Evolutionary conservation across 2,113 vertebrate species (phyloP).

Genomic region (Corythaixoides concolor): DNA sequence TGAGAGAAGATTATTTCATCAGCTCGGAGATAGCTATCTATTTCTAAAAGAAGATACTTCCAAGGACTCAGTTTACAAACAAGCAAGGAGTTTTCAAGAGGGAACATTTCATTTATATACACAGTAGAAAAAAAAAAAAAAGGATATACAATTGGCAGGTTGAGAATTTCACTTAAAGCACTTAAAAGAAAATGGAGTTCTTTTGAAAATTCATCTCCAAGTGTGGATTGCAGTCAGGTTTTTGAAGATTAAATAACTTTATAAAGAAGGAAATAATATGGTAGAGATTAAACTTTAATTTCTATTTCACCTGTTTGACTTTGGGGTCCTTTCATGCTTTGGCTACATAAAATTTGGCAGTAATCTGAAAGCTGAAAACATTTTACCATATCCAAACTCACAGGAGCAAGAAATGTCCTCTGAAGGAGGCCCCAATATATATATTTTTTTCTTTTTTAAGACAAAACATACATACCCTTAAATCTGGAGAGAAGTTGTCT

Average conservation of each 20-base stretch:
- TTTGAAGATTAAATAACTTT: slow-evolving; percentile 26
- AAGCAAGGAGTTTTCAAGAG: neutral
- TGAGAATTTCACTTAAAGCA: neutral
- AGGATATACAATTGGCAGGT: neutral
- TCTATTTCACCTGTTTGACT: neutral
- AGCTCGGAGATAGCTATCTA: neutral
- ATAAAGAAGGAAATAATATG: neutral
- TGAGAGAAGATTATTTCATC: slow-evolving; percentile 11
- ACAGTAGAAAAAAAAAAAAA: neutral
- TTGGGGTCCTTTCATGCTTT: neutral
- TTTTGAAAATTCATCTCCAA: slow-evolving; percentile 20
- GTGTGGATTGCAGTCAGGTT: neutral
- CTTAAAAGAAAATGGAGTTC: neutral
- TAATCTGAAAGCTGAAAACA: neutral
- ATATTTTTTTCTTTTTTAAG: neutral
- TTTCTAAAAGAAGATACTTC: slow-evolving; percentile 5
- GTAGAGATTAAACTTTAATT: neutral
- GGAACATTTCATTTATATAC: neutral
- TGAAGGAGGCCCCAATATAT: neutral
- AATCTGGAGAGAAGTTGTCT: slow-evolving; percentile 87
- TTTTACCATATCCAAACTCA: neutral
- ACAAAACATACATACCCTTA: slow-evolving; percentile 78
- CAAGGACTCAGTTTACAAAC: slow-evolving; percentile 13
- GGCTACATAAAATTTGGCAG: neutral
- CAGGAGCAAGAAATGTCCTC: neutral